A percentile compares a stretch with the other conserved stretches of the same genome.
These are phyloP conservation scores for Diplosoma virens DNA, from an alignment of 23 tunicate species.

Conservation along the genomic window DNA sequence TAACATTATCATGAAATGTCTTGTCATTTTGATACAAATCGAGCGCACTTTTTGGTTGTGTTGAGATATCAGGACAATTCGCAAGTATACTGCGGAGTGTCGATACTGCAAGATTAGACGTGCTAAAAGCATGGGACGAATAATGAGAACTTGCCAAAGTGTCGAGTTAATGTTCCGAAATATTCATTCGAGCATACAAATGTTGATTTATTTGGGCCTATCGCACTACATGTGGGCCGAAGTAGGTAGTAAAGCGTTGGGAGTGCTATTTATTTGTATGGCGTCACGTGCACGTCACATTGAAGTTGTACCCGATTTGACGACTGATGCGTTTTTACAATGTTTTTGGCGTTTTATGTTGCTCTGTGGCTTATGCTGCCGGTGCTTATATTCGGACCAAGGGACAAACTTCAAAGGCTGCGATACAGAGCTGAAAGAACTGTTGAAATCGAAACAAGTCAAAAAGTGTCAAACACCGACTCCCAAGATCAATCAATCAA, in stretches of 20 bases:
- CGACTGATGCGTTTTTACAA: constrained; percentile 17
- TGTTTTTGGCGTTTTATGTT: constrained; percentile 19
- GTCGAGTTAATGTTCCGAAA: constrained; percentile 11
- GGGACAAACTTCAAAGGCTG: constrained; percentile 19
- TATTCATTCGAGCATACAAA: constrained; percentile 18
- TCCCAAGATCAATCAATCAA: no score
- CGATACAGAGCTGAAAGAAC: constrained; percentile 2
- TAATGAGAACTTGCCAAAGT: constrained; percentile 22
- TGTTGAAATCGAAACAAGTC: background rate
- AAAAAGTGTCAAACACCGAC: no score
- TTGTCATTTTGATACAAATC: constrained; percentile 3
- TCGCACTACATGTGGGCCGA: background rate
- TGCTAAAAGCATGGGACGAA: background rate
- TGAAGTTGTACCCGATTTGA: constrained; percentile 22
- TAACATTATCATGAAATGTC: background rate
- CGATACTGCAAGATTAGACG: constrained; percentile 12
- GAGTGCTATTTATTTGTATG: constrained; percentile 18
- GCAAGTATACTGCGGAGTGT: background rate
- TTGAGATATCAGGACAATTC: background rate
- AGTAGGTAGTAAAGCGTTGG: constrained; percentile 1
- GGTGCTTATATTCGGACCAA: constrained; percentile 24
- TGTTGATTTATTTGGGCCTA: constrained; percentile 14
- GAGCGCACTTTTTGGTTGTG: constrained; percentile 17
- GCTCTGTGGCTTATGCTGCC: background rate
- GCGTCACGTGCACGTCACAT: constrained; percentile 17